These are phyloP conservation scores for Chymomyza procnemis DNA, from an alignment of 2,888 invertebrate species.

Conservation along the genomic window DNA sequence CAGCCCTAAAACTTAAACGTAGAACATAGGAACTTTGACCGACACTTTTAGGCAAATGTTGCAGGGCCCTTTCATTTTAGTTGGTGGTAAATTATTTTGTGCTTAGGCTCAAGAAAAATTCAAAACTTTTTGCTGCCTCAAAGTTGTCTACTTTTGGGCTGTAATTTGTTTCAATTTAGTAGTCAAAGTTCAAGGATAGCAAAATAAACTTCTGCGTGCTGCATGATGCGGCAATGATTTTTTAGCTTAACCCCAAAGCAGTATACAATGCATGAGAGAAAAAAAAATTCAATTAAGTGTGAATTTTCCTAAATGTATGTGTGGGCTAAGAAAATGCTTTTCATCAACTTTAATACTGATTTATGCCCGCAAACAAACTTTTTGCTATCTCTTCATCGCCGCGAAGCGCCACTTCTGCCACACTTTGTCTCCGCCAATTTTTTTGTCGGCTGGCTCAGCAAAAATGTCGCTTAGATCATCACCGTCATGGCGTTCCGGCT, in stretches of 20 bases:
- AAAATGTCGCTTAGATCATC: not conserved
- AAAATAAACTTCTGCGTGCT: constrained; percentile 13
- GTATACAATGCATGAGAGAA: not conserved
- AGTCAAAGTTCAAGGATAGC: constrained; percentile 18
- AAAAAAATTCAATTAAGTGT: constrained; percentile 9
- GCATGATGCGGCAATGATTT: constrained; percentile 21
- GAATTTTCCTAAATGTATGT: constrained; percentile 1
- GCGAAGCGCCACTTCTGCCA: not conserved
- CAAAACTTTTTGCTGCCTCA: constrained; percentile 29
- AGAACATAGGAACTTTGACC: constrained; percentile 62
- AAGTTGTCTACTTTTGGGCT: constrained; percentile 19
- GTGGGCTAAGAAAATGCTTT: constrained; percentile 16
- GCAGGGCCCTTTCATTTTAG: constrained; percentile 27
- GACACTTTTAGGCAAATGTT: constrained; percentile 48
- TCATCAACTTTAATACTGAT: constrained; percentile 56
- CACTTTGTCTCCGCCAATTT: constrained; percentile 2
- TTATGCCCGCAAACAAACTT: constrained; percentile 42
- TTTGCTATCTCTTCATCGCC: not conserved
- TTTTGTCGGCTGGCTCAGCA: not conserved
- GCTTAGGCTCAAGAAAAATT: constrained; percentile 10
- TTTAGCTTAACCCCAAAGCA: constrained; percentile 16
- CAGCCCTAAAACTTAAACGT: constrained; percentile 1
- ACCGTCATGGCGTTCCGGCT: not conserved
- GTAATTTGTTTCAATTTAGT: constrained; percentile 7
- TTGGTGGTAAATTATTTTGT: constrained; percentile 51